Base-by-base conservation (phyloP, 2,797 vertebrate genomes). In the Ispidina lecontei region DNA sequence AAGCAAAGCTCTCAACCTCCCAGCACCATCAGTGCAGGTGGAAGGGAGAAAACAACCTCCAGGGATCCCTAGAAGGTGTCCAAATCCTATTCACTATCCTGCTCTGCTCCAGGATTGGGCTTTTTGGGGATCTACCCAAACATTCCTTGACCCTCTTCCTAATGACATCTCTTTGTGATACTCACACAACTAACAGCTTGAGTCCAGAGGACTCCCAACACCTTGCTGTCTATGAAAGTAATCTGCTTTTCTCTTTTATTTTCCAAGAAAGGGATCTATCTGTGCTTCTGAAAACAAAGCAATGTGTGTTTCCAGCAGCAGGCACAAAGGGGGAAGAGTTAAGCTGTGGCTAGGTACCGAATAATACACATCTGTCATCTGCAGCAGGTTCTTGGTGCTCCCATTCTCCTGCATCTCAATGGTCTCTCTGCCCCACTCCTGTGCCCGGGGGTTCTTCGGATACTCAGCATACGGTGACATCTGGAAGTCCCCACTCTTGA, bases 321-420 rank as follows among this genome's bases (percentile, higher is more conserved):
- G 41, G 51, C 58, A 90, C 41, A 63, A 82, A 73, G 44, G 14
- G 16, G 73, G 80, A 52, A 70, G 35, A 80, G 19, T 35, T 17
- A 74, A 80, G 37, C 23, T 54, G 15, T 26, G 31, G 43, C 88
- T 93, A 98, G 97, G 44, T 97, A 99, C 99, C 91, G 99, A 99
- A 91, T 99, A 99, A 97, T 99, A 99, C 63, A 99, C 98, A 91
- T 99, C 99, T 0, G 98, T 98, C 99, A 99, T 99, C 97, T 99
- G 99, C 80, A 99, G 97, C 64, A 99, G 98, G 97, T 99, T 99
- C 97, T 99, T 99, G 91, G 99, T 99, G 97, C 99, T 99, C 93
- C 99, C 99, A 1, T 99, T 99, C 97, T 99, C 99, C 59, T 99
- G 99, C 99, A 99, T 99, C 96, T 99, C 99, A 11, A 99, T 99